Conservation (phyloP, 2,888 invertebrate species). For the Limnephilus rhombicus region DNA sequence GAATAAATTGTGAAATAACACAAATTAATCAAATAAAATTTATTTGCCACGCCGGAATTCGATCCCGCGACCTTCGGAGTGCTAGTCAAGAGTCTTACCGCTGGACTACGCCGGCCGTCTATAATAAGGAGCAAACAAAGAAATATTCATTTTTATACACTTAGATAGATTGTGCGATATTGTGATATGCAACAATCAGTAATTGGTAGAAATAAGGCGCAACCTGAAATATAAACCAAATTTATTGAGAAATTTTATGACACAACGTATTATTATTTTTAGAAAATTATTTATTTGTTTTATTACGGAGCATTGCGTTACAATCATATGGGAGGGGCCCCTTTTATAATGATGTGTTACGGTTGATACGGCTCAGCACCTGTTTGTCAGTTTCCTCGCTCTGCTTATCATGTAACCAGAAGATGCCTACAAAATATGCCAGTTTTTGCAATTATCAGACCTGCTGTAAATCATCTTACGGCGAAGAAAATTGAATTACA, state of each 20-base stretch:
- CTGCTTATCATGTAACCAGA: neutral
- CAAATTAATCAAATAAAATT: too few species aligned
- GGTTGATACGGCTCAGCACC: neutral
- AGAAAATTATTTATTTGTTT: neutral
- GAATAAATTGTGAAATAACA: too few species aligned
- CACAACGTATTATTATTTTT: neutral
- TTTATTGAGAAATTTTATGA: too few species aligned
- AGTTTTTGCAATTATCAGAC: neutral
- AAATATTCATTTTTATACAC: too few species aligned
- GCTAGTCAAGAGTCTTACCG: too few species aligned
- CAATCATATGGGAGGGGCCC: neutral
- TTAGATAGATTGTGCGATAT: neutral
- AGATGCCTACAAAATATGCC: neutral
- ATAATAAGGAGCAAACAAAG: too few species aligned
- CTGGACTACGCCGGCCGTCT: too few species aligned
- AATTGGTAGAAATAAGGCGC: neutral
- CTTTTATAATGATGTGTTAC: neutral
- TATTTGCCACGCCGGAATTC: too few species aligned
- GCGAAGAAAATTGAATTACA: neutral
- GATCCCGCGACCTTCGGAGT: too few species aligned
- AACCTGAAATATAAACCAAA: neutral
- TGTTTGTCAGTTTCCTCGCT: neutral
- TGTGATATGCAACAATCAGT: neutral
- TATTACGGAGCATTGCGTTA: neutral
- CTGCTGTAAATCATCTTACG: neutral